phyloP scores from a whole-genome alignment of 1,140 invertebrate species.

The Gryon sp. region DNA sequence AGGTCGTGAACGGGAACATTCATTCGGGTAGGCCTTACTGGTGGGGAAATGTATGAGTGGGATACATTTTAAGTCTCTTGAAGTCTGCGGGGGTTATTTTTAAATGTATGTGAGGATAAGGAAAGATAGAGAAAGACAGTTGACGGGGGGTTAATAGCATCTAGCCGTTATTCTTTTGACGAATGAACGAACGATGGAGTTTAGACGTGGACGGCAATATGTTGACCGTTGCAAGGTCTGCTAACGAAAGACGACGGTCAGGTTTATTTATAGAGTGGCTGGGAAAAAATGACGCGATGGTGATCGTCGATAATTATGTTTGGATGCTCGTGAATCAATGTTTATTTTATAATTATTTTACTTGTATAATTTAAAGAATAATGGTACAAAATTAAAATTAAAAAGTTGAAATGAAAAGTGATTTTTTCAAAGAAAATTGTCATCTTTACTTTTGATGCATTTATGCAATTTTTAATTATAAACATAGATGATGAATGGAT shows the following conservation, averaged over 20 bases:
- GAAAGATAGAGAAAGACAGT: too few species aligned
- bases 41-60: constrained; percentile 10
- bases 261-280: constrained; percentile 29
- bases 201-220: constrained; percentile 7
- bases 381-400: too few species aligned
- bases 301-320: not conserved
- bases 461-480: too few species aligned
- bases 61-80: constrained; percentile 18
- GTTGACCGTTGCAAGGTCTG: constrained; percentile 9
- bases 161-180: not conserved
- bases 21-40: constrained; percentile 43
- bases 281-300: constrained; percentile 12
- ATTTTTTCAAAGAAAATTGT: too few species aligned
- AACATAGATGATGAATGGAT: too few species aligned
- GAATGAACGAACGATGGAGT: constrained; percentile 14
- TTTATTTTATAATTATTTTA: not conserved
- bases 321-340: not conserved
- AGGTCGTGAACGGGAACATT: constrained; percentile 45
- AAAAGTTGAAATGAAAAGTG: too few species aligned
- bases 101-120: constrained; percentile 31
- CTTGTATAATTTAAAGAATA: too few species aligned
- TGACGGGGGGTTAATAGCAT: constrained; percentile 6
- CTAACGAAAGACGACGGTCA: constrained; percentile 20
- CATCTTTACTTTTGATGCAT: too few species aligned
- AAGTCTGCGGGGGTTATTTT: constrained; percentile 38